Percentiles rank a stretch among this genome's conserved stretches.
phyloP scores from a whole-genome alignment of 2,888 invertebrate genomes.

The Serrognathus titanus region DNA sequence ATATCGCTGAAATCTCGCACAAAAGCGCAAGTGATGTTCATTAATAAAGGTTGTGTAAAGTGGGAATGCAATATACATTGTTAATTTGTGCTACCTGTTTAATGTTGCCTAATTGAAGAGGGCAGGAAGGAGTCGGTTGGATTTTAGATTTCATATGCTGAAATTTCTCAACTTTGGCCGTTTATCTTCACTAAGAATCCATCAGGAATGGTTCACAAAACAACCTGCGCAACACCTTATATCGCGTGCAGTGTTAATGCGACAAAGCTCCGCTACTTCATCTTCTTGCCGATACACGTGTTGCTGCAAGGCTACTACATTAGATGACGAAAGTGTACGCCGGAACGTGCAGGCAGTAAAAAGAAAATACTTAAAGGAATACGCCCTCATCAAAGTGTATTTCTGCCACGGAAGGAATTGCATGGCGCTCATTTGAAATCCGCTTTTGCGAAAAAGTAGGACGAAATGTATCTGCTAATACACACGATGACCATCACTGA shows the following conservation, averaged over 20 bases:
- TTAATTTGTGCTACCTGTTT: too few relatives aligned
- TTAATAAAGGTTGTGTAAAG: too few relatives aligned
- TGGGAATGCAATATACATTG: too few relatives aligned
- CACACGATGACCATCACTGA: constrained; percentile 51
- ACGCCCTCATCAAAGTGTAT: constrained; percentile 29
- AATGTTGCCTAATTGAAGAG: too few relatives aligned
- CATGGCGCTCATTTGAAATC: constrained; percentile 37
- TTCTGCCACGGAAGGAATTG: constrained; percentile 44
- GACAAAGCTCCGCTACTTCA: constrained; percentile 28
- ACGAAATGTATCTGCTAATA: constrained; percentile 42
- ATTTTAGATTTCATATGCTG: constrained; percentile 13
- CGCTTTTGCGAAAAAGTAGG: not conserved
- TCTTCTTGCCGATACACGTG: constrained; percentile 28
- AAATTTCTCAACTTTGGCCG: constrained; percentile 7
- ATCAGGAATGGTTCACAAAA: constrained; percentile 24
- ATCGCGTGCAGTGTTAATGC: constrained; percentile 31
- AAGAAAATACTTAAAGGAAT: constrained; percentile 37
- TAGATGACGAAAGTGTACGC: constrained; percentile 48
- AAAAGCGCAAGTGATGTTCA: too few relatives aligned
- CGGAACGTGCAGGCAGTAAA: constrained; percentile 39
- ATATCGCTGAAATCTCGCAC: too few relatives aligned
- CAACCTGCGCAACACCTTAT: constrained; percentile 20
- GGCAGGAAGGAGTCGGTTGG: too few relatives aligned
- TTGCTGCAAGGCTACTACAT: constrained; percentile 37
- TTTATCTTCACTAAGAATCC: constrained; percentile 4